Evolutionary conservation across 1,140 invertebrate genomes (phyloP).

Genomic region (Bombyx mandarina): DNA sequence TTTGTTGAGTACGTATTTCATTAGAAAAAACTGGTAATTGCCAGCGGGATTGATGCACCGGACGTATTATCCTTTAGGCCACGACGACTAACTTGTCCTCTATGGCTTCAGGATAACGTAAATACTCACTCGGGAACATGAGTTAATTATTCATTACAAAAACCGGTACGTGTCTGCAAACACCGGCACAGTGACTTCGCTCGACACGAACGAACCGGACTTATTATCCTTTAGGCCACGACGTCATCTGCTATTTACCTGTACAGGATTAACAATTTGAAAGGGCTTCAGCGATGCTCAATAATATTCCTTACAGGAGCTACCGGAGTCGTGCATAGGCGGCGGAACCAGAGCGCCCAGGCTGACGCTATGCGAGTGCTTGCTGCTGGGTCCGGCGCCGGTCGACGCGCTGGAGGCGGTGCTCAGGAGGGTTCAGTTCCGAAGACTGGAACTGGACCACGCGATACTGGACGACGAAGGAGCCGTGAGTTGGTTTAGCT

Average conservation of each 20-base stretch:
- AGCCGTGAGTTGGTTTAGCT: slow-evolving; percentile 37
- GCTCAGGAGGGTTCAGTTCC: slow-evolving; percentile 73
- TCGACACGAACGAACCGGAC: too few relatives aligned
- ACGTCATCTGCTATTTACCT: not conserved
- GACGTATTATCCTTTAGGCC: too few relatives aligned
- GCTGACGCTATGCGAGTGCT: slow-evolving; percentile 38
- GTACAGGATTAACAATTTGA: not conserved
- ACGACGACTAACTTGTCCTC: too few relatives aligned
- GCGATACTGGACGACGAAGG: slow-evolving; percentile 80
- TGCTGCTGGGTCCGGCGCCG: slow-evolving; percentile 39
- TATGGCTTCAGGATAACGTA: not conserved
- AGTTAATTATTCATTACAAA: too few relatives aligned
- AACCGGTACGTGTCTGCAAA: too few relatives aligned
- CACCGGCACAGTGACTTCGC: too few relatives aligned
- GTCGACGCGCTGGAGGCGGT: slow-evolving; percentile 56
- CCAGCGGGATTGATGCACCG: too few relatives aligned
- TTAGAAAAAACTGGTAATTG: not conserved
- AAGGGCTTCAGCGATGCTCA: not conserved
- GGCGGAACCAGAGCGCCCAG: slow-evolving; percentile 36
- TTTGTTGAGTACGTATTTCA: not conserved
- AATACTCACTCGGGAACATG: slow-evolving; percentile 6
- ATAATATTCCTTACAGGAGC: slow-evolving; percentile 28
- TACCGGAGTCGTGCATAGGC: slow-evolving; percentile 46
- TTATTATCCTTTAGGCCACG: not conserved
- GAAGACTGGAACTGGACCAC: slow-evolving; percentile 77